These are phyloP conservation scores for Lophochroa leadbeateri DNA, from an alignment of 2,113 vertebrate species.

Conservation along the genomic window DNA sequence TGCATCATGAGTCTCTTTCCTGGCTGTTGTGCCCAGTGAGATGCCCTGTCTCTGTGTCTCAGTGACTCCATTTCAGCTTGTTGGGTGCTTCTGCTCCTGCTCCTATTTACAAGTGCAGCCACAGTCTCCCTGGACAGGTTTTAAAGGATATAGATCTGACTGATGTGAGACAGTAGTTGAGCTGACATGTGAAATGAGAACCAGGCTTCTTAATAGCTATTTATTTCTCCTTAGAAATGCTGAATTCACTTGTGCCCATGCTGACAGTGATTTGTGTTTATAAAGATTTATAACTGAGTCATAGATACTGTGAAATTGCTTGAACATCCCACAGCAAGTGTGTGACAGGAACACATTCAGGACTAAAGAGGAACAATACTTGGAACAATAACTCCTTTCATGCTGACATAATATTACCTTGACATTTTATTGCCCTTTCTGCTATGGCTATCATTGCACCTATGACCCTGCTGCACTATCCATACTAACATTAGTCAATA, in stretches of 20 bases:
- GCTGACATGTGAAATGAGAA: background rate
- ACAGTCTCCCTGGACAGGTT: background rate
- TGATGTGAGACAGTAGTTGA: background rate
- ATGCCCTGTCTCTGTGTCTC: background rate
- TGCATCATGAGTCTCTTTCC: background rate
- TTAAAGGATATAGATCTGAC: background rate
- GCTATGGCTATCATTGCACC: background rate
- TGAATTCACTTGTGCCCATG: background rate
- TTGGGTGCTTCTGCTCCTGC: background rate
- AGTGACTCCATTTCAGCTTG: background rate
- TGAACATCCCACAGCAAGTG: background rate
- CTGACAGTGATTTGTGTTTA: background rate
- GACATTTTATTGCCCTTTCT: background rate
- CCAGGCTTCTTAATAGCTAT: background rate
- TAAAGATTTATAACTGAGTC: background rate
- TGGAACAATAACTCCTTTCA: background rate
- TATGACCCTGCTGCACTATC: background rate
- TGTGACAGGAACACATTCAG: background rate
- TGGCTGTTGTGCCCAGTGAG: background rate
- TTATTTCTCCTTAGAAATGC: conserved; percentile 23
- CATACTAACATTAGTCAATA: background rate
- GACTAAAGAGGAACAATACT: background rate
- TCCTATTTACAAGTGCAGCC: background rate
- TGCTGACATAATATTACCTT: background rate
- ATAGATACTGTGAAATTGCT: background rate